Percentiles rank a stretch among this genome's conserved stretches.
These are phyloP conservation scores for Hydropsyche betteni DNA, from an alignment of 2,888 invertebrate genomes.

Conservation along the genomic window DNA sequence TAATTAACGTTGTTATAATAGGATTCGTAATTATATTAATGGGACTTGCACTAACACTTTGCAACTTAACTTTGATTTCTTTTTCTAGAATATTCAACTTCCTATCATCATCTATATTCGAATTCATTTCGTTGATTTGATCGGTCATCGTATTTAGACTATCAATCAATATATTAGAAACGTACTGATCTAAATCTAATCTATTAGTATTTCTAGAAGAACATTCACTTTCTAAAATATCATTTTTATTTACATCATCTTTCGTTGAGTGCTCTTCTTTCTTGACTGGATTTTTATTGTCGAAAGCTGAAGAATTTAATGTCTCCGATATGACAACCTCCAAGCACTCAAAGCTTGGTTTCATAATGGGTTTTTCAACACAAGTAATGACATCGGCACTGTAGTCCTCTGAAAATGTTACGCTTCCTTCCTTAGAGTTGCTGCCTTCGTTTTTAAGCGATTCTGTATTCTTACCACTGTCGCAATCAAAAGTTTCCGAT, in stretches of 20 bases:
- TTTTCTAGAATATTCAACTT: conserved; percentile 63
- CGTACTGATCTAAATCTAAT: conserved; percentile 63
- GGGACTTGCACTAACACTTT: conserved; percentile 63
- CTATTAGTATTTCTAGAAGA: conserved; percentile 28
- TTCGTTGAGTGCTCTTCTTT: conserved; percentile 18
- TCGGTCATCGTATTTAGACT: conserved; percentile 64
- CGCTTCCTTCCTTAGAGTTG: conserved; percentile 44
- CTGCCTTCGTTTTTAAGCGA: conserved; percentile 37
- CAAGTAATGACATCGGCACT: conserved; percentile 47
- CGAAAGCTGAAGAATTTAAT: conserved; percentile 53
- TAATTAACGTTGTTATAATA: conserved; percentile 57
- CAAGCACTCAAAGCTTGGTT: conserved; percentile 56
- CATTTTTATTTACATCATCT: conserved; percentile 19
- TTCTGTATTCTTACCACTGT: conserved; percentile 46
- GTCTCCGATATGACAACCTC: conserved; percentile 64
- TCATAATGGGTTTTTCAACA: conserved; percentile 44
- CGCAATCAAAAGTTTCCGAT: conserved; percentile 42
- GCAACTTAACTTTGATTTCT: conserved; percentile 64
- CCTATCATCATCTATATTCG: conserved; percentile 59
- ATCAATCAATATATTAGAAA: conserved; percentile 65
- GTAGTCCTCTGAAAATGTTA: conserved; percentile 46
- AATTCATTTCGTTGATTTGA: conserved; percentile 62
- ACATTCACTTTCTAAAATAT: conserved; percentile 31
- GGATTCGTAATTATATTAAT: conserved; percentile 61
- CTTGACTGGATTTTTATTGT: conserved; percentile 47